These are phyloP conservation scores for Brachionus manjavacas DNA, from an alignment of 1,140 invertebrate genomes.

Conservation along the genomic window DNA sequence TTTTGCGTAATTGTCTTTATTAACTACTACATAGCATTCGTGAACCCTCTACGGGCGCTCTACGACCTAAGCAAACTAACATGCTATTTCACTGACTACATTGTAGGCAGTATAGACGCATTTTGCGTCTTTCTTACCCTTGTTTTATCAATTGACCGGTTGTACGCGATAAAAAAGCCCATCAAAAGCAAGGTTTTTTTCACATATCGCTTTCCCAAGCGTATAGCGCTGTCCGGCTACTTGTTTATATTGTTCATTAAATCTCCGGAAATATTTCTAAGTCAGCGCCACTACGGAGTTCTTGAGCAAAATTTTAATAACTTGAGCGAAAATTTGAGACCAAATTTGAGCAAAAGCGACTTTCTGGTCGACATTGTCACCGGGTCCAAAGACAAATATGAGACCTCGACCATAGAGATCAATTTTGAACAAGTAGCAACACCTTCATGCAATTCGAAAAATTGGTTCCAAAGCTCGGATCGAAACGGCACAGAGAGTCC, in stretches of 20 bases:
- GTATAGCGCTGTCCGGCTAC: neutral
- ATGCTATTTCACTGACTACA: slow-evolving; percentile 38
- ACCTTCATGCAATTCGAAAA: neutral
- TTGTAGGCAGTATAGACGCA: neutral
- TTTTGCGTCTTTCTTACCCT: slow-evolving; percentile 36
- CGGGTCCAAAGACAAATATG: neutral
- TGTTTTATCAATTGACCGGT: slow-evolving; percentile 24
- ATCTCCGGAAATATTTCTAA: slow-evolving; percentile 13
- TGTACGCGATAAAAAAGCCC: slow-evolving; percentile 32
- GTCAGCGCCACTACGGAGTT: neutral
- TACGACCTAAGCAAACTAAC: slow-evolving; percentile 30
- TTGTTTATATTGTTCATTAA: neutral
- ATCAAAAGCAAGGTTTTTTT: slow-evolving; percentile 19
- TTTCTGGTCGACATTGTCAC: neutral
- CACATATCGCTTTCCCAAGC: slow-evolving; percentile 21
- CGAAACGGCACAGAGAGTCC: neutral
- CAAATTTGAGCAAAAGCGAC: neutral
- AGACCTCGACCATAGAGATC: neutral
- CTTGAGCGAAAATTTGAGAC: neutral
- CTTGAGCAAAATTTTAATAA: neutral
- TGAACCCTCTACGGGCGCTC: neutral
- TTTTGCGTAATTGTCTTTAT: slow-evolving; percentile 39
- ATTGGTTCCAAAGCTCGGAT: neutral
- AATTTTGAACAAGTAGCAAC: neutral
- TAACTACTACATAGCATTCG: slow-evolving; percentile 32